These are phyloP conservation scores for Latrodectus hesperus DNA, from an alignment of 2,888 invertebrate genomes.

Conservation along the genomic window DNA sequence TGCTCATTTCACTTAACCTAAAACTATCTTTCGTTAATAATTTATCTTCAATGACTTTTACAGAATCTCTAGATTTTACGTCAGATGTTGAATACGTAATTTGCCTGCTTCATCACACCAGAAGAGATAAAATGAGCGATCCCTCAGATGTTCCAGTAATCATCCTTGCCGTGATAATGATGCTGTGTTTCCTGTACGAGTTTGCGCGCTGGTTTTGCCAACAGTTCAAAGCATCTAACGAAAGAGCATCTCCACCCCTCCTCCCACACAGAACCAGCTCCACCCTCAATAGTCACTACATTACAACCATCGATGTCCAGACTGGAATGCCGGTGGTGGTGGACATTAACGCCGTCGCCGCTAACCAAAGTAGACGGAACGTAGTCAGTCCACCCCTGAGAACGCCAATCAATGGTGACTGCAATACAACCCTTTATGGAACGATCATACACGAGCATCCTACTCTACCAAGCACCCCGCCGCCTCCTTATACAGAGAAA, in stretches of 20 bases:
- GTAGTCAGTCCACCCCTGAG: not conserved
- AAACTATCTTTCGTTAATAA: too few species aligned
- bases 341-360: not conserved
- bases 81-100: too few species aligned
- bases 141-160: too few species aligned
- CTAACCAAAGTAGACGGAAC: not conserved
- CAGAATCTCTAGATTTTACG: too few species aligned
- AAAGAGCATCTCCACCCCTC: not conserved
- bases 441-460: not conserved
- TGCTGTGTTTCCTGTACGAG: too few species aligned
- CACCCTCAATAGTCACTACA: not conserved
- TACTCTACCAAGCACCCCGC: not conserved
- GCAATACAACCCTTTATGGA: not conserved
- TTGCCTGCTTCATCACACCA: too few species aligned
- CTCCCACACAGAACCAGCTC: not conserved
- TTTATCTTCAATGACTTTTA: too few species aligned
- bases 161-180: accelerated
- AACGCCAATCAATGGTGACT: not conserved
- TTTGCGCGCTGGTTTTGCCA: not conserved
- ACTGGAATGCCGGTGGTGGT: not conserved
- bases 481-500: not conserved
- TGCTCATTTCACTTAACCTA: too few species aligned
- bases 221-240: not conserved
- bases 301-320: not conserved
- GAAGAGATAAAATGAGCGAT: too few species aligned